Conservation (phyloP, 2,888 invertebrate species). For the Alitta virens region DNA sequence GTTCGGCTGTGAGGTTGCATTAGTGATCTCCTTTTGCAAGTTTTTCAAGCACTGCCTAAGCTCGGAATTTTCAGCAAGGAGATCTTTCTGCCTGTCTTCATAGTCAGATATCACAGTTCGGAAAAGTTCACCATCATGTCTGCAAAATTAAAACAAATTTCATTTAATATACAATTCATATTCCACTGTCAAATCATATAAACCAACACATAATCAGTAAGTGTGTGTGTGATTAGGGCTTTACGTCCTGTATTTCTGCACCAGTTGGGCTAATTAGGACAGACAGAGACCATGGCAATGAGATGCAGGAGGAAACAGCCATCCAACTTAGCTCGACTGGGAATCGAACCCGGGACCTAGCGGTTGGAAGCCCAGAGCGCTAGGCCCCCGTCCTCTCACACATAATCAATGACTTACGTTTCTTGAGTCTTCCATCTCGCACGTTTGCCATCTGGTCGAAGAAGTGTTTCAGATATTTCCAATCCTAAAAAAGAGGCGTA, state of each 20-base stretch:
- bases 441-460: conserved; percentile 42
- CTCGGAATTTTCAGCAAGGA: conserved; percentile 47
- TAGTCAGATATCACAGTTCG: conserved; percentile 41
- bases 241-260: no score
- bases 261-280: no score
- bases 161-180: neutral
- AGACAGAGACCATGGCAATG: no score
- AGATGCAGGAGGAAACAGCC: no score
- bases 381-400: no score
- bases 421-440: conserved; percentile 41
- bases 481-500: conserved; percentile 38
- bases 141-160: conserved; percentile 16
- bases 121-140: conserved; percentile 49
- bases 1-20: conserved; percentile 17
- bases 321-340: no score
- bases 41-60: conserved; percentile 41
- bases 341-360: no score
- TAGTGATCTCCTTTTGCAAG: conserved; percentile 41
- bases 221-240: no score
- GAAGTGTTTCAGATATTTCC: conserved; percentile 41
- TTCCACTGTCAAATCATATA: no score
- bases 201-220: neutral
- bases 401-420: conserved; percentile 34
- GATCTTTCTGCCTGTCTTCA: conserved; percentile 46
- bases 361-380: no score